phyloP scores from a whole-genome alignment of 2,797 vertebrate species.

The Mormyrops attenuatus region DNA sequence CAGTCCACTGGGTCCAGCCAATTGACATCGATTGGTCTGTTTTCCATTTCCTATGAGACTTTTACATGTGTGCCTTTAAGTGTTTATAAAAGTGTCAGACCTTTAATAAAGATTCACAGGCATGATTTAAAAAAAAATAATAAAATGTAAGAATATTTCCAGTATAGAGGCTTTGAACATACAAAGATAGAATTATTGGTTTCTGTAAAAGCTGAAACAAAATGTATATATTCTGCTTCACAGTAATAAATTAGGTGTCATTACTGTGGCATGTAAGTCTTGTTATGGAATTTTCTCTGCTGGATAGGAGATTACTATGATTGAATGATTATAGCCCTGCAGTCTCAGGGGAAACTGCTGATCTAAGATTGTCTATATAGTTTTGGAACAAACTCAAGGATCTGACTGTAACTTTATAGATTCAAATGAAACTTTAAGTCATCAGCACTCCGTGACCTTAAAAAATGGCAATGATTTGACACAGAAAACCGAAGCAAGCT shows the following conservation, averaged over 20 bases:
- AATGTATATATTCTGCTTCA: not conserved
- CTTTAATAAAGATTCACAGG: not conserved
- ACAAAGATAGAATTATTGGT: not conserved
- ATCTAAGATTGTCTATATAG: not conserved
- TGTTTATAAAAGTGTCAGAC: not conserved
- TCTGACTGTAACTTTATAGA: not conserved
- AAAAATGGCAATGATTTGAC: not conserved
- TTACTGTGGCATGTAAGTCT: not conserved
- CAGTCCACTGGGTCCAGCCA: not conserved
- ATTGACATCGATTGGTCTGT: not conserved
- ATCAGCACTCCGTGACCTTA: not conserved
- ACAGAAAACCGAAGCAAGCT: not conserved
- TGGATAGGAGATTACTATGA: not conserved
- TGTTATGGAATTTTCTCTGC: not conserved
- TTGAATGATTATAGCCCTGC: not conserved
- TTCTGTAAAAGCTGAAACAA: not conserved
- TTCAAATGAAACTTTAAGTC: not conserved
- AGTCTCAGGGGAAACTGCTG: not conserved
- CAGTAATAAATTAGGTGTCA: not conserved
- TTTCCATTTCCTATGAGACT: not conserved
- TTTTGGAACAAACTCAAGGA: not conserved
- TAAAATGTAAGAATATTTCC: not conserved
- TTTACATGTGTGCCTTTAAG: not conserved
- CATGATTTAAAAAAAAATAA: not conserved
- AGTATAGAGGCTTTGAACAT: not conserved